Conservation (phyloP, 2,888 invertebrate genomes). For the Gisinianus flammeolus region DNA sequence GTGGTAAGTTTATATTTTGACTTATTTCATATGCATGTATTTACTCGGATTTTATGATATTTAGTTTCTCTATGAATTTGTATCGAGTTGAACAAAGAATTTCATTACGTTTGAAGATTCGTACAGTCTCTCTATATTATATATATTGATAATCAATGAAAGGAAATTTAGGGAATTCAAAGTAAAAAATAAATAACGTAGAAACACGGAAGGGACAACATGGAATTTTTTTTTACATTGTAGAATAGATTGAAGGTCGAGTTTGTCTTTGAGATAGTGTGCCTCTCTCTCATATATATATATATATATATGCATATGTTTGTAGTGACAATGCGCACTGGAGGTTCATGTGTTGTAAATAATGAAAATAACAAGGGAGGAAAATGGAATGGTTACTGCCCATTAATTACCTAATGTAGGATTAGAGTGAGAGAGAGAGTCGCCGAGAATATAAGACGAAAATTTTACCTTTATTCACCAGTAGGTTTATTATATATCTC, state of each 20-base stretch:
- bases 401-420: neutral
- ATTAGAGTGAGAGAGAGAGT: neutral
- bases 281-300: no score
- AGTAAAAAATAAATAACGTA: neutral
- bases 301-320: no score
- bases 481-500: no score
- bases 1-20: constrained; percentile 65
- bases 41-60: no score
- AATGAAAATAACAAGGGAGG: neutral
- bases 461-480: no score
- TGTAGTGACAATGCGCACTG: neutral
- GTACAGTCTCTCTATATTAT: no score
- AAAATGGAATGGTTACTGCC: neutral
- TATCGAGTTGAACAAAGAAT: no score
- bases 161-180: neutral
- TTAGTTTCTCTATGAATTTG: no score
- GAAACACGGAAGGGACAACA: neutral
- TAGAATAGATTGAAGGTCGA: no score
- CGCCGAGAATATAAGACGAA: neutral
- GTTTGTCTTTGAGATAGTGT: no score
- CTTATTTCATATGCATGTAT: neutral
- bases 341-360: neutral
- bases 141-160: neutral
- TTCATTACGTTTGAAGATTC: no score
- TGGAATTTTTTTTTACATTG: no score